Conservation (phyloP, 2,113 vertebrate genomes). For the Lagenorhynchus albirostris region DNA sequence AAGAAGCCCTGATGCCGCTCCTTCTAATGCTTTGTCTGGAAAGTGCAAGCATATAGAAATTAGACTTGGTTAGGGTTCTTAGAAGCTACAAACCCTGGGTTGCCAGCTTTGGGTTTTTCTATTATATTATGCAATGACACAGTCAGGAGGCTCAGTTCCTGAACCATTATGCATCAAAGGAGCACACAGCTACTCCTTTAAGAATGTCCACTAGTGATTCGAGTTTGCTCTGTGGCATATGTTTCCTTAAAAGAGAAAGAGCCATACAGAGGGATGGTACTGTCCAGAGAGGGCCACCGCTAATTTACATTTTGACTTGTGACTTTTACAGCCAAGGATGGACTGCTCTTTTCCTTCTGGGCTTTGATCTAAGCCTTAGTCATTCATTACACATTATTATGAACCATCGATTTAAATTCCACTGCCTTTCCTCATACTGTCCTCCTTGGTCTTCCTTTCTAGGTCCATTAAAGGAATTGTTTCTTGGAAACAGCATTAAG, state of each 20-base stretch:
- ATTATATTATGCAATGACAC: neutral
- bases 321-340: neutral
- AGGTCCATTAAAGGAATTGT: constrained; percentile 11
- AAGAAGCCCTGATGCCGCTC: neutral
- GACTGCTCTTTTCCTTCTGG: neutral
- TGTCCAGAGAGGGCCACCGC: neutral
- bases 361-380: constrained; percentile 42
- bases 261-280: neutral
- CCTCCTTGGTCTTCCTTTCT: neutral
- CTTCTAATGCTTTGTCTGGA: neutral
- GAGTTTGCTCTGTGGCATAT: neutral
- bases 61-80: neutral
- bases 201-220: neutral
- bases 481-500: constrained; percentile 19
- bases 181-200: neutral
- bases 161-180: neutral
- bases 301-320: neutral
- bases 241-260: neutral
- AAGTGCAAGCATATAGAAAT: neutral
- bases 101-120: neutral
- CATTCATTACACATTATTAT: constrained; percentile 22
- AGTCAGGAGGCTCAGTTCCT: neutral
- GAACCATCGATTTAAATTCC: constrained; percentile 5
- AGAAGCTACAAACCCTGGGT: neutral
- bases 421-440: neutral